Evolutionary conservation across 2,888 invertebrate genomes (phyloP).

Genomic region (Drosophila borealis): DNA sequence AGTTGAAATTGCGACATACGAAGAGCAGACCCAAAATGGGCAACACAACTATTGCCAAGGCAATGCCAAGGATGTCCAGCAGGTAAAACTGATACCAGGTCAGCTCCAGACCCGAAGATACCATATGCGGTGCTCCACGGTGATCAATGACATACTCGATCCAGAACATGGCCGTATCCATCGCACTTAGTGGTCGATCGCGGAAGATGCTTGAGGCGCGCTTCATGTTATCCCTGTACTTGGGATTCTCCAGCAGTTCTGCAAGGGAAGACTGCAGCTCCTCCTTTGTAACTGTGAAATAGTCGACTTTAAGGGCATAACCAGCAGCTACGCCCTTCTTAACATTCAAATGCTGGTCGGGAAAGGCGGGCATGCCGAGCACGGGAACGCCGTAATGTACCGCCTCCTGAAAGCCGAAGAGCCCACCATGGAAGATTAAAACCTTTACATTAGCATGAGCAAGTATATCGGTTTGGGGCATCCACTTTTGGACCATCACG

Average conservation of each 20-base stretch:
- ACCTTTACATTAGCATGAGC: conserved; percentile 84
- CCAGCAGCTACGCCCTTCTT: conserved; percentile 72
- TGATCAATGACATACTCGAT: conserved; percentile 83
- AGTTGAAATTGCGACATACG: conserved; percentile 20
- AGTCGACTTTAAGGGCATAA: conserved; percentile 73
- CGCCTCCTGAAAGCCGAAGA: conserved; percentile 83
- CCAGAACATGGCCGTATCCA: conserved; percentile 84
- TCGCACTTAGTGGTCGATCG: conserved; percentile 77
- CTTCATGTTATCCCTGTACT: conserved; percentile 77
- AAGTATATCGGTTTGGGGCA: conserved; percentile 86
- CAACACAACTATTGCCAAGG: conserved; percentile 25
- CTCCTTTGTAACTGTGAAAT: conserved; percentile 67
- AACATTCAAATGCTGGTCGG: conserved; percentile 82
- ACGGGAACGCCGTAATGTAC: conserved; percentile 83
- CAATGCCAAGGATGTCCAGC: conserved; percentile 74
- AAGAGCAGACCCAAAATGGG: conserved; percentile 29
- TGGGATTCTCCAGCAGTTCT: conserved; percentile 82
- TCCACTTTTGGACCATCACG: conserved; percentile 85
- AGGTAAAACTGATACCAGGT: conserved; percentile 82
- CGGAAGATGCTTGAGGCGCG: conserved; percentile 78
- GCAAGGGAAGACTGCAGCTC: conserved; percentile 65
- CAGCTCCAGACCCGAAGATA: conserved; percentile 75
- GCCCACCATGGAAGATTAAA: conserved; percentile 84
- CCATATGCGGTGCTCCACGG: conserved; percentile 82
- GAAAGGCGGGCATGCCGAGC: conserved; percentile 83